Evolutionary conservation across 2,113 vertebrate genomes (phyloP).

Genomic region (Poecilia latipinna): DNA sequence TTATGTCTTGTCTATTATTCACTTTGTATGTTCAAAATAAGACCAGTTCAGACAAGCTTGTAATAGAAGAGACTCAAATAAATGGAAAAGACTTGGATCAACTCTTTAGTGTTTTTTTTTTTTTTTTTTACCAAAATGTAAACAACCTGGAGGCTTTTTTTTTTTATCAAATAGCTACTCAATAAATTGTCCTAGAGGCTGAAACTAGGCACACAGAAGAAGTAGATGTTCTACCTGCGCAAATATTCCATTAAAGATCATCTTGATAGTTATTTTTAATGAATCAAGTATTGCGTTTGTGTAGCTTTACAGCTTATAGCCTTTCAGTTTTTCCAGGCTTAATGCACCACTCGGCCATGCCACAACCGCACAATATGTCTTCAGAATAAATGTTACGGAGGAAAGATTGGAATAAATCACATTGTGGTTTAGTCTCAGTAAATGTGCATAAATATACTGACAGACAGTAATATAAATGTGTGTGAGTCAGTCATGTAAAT

Average conservation of each 20-base stretch:
- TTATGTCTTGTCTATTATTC: conserved; percentile 26
- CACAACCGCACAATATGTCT: conserved; percentile 43
- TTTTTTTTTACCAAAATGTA: conserved; percentile 11
- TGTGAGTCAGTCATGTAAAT: conserved; percentile 56
- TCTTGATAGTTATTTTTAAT: conserved; percentile 33
- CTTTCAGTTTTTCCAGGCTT: conserved; percentile 39
- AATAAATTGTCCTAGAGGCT: conserved; percentile 27
- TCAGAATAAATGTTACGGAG: conserved; percentile 41
- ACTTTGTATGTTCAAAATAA: conserved; percentile 9
- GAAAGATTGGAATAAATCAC: conserved; percentile 48
- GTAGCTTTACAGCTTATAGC: conserved; percentile 13
- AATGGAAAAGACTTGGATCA: conserved; percentile 33
- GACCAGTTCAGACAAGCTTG: conserved; percentile 54
- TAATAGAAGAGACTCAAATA: conserved; percentile 43
- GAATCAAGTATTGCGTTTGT: conserved; percentile 21
- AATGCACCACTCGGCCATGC: conserved; percentile 16
- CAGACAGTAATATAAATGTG: conserved; percentile 43
- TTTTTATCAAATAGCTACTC: conserved; percentile 13
- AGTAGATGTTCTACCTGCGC: conserved; percentile 38
- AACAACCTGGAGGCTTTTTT: conserved; percentile 4
- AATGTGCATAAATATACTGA: conserved; percentile 41
- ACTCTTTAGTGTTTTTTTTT: conserved; percentile 23
- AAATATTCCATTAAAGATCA: conserved; percentile 23
- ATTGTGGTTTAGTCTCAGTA: conserved; percentile 43
- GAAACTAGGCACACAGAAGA: conserved; percentile 27